Evolutionary conservation across 2,888 invertebrate species (phyloP).

Genomic region (Eristalinus sepulchralis): DNA sequence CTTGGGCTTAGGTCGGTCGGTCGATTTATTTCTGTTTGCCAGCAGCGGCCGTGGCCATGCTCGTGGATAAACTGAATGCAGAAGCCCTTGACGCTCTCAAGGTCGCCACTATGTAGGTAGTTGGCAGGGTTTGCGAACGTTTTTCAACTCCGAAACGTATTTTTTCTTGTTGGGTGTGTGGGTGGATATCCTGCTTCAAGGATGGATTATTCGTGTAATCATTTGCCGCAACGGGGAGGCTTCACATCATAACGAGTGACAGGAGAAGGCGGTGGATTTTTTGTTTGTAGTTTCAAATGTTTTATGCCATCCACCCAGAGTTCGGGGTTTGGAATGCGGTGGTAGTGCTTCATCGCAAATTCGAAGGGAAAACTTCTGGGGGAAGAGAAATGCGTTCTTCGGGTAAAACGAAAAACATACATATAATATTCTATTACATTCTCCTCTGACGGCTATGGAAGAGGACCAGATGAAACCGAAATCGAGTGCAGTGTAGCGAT

Average conservation of each 20-base stretch:
- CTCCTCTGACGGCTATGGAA: not conserved
- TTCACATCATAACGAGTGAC: conserved; percentile 12
- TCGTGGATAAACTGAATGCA: conserved; percentile 31
- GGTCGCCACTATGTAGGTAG: conserved; percentile 25
- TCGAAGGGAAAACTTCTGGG: conserved; percentile 11
- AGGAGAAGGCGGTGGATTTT: conserved; percentile 12
- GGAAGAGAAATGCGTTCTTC: not conserved
- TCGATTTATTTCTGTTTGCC: conserved; percentile 46
- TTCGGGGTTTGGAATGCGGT: conserved; percentile 1
- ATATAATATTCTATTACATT: conserved; percentile 40
- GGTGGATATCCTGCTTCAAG: conserved; percentile 28
- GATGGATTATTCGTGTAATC: conserved; percentile 50
- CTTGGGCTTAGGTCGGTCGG: not conserved
- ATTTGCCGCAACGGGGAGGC: conserved; percentile 21
- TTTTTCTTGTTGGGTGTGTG: not conserved
- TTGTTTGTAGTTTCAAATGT: conserved; percentile 12
- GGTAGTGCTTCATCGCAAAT: conserved; percentile 13
- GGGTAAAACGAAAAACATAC: not conserved
- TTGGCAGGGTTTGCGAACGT: not conserved
- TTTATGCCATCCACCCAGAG: not conserved
- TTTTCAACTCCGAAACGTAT: conserved; percentile 1
- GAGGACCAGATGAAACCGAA: not conserved
- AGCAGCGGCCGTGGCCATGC: not conserved
- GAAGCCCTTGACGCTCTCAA: conserved; percentile 51
- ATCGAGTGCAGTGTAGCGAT: conserved; percentile 17